Base-by-base conservation (phyloP, 2,113 vertebrate genomes). In the Clarias magur region DNA sequence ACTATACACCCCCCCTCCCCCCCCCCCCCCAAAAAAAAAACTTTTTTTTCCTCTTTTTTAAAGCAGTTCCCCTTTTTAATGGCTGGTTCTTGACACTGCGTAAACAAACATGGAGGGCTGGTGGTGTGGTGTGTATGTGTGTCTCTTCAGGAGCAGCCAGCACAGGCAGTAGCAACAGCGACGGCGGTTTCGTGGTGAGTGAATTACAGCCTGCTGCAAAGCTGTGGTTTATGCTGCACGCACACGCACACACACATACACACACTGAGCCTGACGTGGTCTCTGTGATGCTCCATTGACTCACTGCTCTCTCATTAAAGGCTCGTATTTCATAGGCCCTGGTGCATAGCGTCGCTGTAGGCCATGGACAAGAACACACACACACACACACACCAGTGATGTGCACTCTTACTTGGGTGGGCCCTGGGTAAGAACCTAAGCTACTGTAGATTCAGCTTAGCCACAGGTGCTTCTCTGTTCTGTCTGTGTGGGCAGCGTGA, bases 191-290 rank as follows among this genome's bases (percentile, higher is more conserved):
- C 90, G 93, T 92, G 94, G 94, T 92, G 90, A 93, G 90, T 91
- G 91, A 95, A 95, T 96, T 95, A 95, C 94, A 95, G 93, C 93
- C 87, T 91, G 92, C 92, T 94, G 94, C 93, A 94, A 92, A 93
- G 91, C 92, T 95, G 95, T 90, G 95, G 95, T 95, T 95, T 86
- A 34, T 82, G 27, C 81, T 80, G 87, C 83, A 84, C 56, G 88
- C 82, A 57, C 76, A 42, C 85, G 70, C 63, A 86, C 79, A 82
- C 65, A 86, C 27, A 80, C 60, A 65, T 6, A 70, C 59, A 42
- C 82, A 84, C 76, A 85, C 80, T 57, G 73, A 80, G 63, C 59
- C 78, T 83, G 79, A 89, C 72, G 75, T 76, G 67, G 67, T 86
- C 60, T 67, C 60, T 67, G 67, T 59, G 62, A 86, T 85, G 80